Base-by-base conservation (phyloP, 1,140 invertebrate genomes). In the Reticulitermes speratus region DNA sequence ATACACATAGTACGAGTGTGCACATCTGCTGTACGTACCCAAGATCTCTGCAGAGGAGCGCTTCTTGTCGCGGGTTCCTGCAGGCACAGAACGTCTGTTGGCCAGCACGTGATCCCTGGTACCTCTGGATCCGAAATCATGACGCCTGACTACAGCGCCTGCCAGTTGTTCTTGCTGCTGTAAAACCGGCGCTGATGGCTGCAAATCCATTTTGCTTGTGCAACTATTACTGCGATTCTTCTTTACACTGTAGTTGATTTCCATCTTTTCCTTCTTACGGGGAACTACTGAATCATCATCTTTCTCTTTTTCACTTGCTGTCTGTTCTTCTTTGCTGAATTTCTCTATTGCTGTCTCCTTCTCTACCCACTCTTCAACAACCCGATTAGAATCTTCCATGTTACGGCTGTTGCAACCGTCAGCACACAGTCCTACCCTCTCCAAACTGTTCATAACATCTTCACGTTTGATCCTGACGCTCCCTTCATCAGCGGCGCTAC, bases 181-280 rank as follows among this genome's bases (percentile, higher is more conserved):
- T 14, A 55, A 21, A 16, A 55, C 52, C 19, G 52, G 9, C 19
- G 52, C 52, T 55, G 52, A 55, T 21, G 52, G 52, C 19, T 2
- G 52, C 52, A 55, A 19, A 5, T 55, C 52, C 52, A 55, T 55
- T 5, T 82, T n/a, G 44, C 82, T 65, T 82, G 86, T 85, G 85
- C 87, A 16, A 84, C 59, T 65, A 38, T 30, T 32, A n/a, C 55
- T 52, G 21, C 48, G 85, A n/a, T 85, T 87, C 87, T 90, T 90
- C 44, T 89, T 89, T 83, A 87, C 65, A 32, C 83, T 85, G 59
- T 89, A 89, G 84, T 89, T 90, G 32, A 89, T 88, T 83, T 91
- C 91, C 86, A 90, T 90, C 87, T 91, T 91, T 87, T 91, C 91
- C 87, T 91, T 91, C 87, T 91, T 91, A 82, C 90, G 89, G 21